phyloP scores from a whole-genome alignment of 2,113 vertebrate genomes.

The Miniopterus natalensis region DNA sequence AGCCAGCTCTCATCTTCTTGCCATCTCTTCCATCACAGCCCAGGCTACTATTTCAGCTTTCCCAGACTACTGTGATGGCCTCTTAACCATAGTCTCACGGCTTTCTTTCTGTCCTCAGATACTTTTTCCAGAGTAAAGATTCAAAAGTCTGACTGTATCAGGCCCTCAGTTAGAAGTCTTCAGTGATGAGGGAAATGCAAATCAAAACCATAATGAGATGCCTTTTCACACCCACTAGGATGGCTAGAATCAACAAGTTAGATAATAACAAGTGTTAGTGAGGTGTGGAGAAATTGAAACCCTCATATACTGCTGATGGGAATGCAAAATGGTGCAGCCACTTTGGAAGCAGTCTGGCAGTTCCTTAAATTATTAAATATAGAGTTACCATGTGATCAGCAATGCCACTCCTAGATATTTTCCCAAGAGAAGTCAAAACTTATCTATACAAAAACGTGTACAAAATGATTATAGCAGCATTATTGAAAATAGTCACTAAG shows the following conservation, averaged over 20 bases:
- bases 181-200: conserved; percentile 2
- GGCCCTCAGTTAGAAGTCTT: conserved; percentile 21
- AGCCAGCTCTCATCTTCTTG: background rate
- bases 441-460: background rate
- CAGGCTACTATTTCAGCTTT: background rate
- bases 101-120: conserved; percentile 24
- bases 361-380: background rate
- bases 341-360: background rate
- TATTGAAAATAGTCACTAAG: background rate
- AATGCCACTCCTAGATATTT: background rate
- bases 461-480: background rate
- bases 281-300: background rate
- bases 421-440: background rate
- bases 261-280: background rate
- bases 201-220: background rate
- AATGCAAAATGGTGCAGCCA: background rate
- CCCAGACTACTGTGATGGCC: background rate
- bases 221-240: background rate
- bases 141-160: background rate
- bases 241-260: background rate
- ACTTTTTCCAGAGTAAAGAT: background rate
- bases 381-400: background rate
- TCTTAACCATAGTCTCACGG: background rate
- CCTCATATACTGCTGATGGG: background rate
- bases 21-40: background rate